Conservation (phyloP, 2,797 vertebrate genomes). For the Gymnopithys bicolor region DNA sequence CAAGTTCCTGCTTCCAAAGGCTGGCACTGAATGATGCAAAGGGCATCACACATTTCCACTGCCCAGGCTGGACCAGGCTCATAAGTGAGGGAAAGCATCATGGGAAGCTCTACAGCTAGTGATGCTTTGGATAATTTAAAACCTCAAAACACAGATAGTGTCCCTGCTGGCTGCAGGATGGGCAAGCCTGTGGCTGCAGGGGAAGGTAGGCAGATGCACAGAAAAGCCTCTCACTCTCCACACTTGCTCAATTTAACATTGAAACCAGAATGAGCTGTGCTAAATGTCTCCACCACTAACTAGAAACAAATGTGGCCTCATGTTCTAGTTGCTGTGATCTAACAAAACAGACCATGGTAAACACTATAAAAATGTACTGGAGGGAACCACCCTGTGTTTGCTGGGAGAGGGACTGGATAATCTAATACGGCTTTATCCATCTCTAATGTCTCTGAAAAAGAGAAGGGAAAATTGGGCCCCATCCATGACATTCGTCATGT, state of each 20-base stretch:
- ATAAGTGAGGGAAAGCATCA: accelerated
- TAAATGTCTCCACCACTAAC: slow-evolving; percentile 44
- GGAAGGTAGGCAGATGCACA: neutral
- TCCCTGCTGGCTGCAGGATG: neutral
- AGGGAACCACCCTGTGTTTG: slow-evolving; percentile 69
- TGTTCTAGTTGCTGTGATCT: slow-evolving; percentile 71
- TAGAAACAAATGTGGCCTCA: slow-evolving; percentile 69
- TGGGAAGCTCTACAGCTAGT: neutral
- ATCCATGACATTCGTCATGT: slow-evolving; percentile 64
- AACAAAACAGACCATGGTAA: slow-evolving; percentile 71
- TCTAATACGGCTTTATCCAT: slow-evolving; percentile 64
- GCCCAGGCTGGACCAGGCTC: neutral
- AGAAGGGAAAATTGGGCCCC: slow-evolving; percentile 64
- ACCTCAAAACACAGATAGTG: neutral
- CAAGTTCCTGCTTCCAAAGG: neutral
- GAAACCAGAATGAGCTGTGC: slow-evolving; percentile 51
- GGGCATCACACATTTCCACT: neutral
- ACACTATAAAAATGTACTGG: slow-evolving; percentile 72
- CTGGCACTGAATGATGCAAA: neutral
- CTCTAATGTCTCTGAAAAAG: slow-evolving; percentile 49
- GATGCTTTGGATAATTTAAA: neutral
- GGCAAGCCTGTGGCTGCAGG: neutral
- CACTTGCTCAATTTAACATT: slow-evolving; percentile 15
- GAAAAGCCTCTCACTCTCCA: neutral
- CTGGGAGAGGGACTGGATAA: slow-evolving; percentile 62